A percentile compares a stretch with the other conserved stretches of the same genome.
Conservation (phyloP, 2,888 invertebrate genomes). For the Drosophila peninsularis region DNA sequence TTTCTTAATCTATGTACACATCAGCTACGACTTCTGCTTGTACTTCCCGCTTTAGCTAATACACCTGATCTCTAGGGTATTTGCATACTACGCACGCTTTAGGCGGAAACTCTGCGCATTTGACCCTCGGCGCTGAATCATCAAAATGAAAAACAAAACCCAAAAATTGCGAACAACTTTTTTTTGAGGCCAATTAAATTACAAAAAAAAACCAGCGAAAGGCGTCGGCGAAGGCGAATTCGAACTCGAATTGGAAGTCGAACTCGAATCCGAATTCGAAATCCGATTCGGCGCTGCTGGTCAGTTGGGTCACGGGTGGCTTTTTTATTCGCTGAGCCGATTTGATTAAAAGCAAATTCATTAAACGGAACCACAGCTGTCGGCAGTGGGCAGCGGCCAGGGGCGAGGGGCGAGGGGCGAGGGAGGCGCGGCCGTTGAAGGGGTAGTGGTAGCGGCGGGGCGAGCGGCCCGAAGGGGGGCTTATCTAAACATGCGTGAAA, state of each 20-base stretch:
- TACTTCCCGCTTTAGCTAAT: not conserved
- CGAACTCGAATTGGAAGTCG: constrained; percentile 1
- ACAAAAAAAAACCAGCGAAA: constrained; percentile 57
- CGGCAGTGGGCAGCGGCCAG: not conserved
- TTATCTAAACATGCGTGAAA: constrained; percentile 65
- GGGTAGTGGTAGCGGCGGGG: too few relatives aligned
- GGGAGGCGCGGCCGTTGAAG: not conserved
- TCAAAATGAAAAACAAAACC: constrained; percentile 35
- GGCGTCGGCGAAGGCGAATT: constrained; percentile 53
- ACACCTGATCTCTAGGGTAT: constrained; percentile 19
- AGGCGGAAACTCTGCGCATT: constrained; percentile 59
- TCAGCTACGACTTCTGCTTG: not conserved
- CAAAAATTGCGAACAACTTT: constrained; percentile 20
- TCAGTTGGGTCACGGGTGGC: constrained; percentile 52
- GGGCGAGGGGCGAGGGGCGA: not conserved
- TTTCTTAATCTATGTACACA: too few relatives aligned
- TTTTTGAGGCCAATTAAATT: constrained; percentile 45
- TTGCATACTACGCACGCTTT: constrained; percentile 12
- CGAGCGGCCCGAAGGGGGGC: not conserved
- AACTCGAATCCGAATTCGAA: constrained; percentile 27
- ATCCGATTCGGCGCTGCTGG: constrained; percentile 19
- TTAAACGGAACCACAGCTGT: constrained; percentile 66
- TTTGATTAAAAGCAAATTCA: constrained; percentile 60
- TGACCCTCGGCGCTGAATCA: constrained; percentile 68
- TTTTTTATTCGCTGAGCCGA: constrained; percentile 17